Percentiles rank a stretch among this genome's conserved stretches.
phyloP scores from a whole-genome alignment of 2,888 invertebrate genomes.

The Cataglyphis livida region DNA sequence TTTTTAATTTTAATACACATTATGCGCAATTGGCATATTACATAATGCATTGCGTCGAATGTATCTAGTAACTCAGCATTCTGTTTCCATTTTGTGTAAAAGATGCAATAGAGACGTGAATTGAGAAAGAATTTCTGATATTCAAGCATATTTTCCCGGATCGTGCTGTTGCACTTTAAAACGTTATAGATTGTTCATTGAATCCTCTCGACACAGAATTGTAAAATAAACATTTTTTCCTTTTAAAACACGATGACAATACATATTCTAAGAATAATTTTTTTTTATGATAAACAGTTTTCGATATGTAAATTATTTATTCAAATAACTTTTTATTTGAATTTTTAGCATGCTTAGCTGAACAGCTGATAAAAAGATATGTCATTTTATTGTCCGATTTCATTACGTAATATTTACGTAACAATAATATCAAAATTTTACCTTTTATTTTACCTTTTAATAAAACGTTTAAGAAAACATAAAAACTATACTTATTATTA shows the following conservation, averaged over 20 bases:
- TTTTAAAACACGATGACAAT: neutral
- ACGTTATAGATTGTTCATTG: conserved; percentile 36
- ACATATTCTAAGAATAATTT: conserved; percentile 35
- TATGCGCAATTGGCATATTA: neutral
- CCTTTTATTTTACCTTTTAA: neutral
- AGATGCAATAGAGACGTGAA: neutral
- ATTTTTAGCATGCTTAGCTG: conserved; percentile 13
- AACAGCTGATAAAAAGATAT: neutral
- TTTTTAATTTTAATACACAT: conserved; percentile 15
- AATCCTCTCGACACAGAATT: conserved; percentile 21
- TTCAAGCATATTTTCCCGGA: conserved; percentile 38
- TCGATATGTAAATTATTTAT: conserved; percentile 45
- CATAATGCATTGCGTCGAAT: conserved; percentile 5
- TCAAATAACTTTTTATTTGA: conserved; percentile 52
- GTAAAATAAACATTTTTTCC: conserved; percentile 37
- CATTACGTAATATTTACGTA: neutral
- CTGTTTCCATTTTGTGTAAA: conserved; percentile 26
- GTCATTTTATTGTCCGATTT: neutral
- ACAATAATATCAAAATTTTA: conserved; percentile 19
- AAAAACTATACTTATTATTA: neutral
- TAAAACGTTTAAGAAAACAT: neutral
- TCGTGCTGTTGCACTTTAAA: conserved; percentile 29
- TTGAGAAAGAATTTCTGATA: conserved; percentile 37
- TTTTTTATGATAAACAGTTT: neutral
- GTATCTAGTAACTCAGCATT: conserved; percentile 28